Evolutionary conservation across 2,797 vertebrate genomes (phyloP), one percentile per base, ranked within the genome.

Genomic region (Tympanoctomys barrerae): DNA sequence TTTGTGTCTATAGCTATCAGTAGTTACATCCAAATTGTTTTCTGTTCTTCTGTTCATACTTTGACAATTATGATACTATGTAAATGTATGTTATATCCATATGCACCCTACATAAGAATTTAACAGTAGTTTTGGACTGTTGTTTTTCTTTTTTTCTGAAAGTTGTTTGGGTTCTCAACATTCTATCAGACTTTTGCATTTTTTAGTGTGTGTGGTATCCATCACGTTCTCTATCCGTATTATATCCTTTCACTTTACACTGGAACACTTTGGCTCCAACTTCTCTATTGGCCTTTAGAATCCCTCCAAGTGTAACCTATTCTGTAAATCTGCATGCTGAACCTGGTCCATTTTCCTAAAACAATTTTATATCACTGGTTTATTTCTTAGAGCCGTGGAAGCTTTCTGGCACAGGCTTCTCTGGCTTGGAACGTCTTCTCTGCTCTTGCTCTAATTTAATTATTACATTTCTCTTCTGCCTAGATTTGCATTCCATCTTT

Each of bases 11-110:
- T 36, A 28, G 46, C 66, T 57, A 19, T 80, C n/a, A 75, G 57
- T 70, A 90, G 83, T 71, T 84, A 7, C 61, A 70, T n/a, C 66
- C 18, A 18, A 71, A 54, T 4, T 61, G 10, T 18, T 73, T 94
- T 31, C 71, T 80, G 54, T 87, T 88, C 49, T 82, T 84, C 19
- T 71, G 64, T 57, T 95, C 62, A 79, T 90, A 68, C 61, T 70
- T 94, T 49, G 28, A 61, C 28, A 81, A 11, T 36, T 21, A 77
- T 70, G n/a, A 36, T 26, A 49, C 7, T 78, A 21, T 96, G 39
- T 90, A 5, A 79, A n/a, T 71, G 26, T 71, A 26, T 78, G 19
- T 59, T 90, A 66, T 73, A 79, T 66, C 42, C 68, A 59, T 85
- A 36, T 54, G 10, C 19, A 6, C 4, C 42, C 61, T 54, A 73